Base-by-base conservation (phyloP, 2,888 invertebrate genomes). In the Catocala sponsa region DNA sequence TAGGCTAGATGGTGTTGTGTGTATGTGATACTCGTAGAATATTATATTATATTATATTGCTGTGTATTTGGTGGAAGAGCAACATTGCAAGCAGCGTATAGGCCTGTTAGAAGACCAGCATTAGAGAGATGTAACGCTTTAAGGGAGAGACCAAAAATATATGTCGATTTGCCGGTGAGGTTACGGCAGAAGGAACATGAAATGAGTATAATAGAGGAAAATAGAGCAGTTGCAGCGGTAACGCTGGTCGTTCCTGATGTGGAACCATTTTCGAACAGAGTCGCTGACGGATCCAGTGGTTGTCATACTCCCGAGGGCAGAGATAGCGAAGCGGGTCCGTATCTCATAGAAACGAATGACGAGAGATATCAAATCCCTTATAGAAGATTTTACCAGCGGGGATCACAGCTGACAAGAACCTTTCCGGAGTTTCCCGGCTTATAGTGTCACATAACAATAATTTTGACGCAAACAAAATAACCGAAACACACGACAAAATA, bases 131-230 rank as follows among this genome's bases (percentile, higher is more conserved):
- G 92, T 65, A 94, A 95, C 73, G 94, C 95, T 66, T 88, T 94
- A 59, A 85, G 92, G 65, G 94, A 94, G 64, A 85, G 95, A 69
- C 95, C 95, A 32, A 94, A 91, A 74, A 86, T 96, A 46, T 96
- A 96, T 81, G 94, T 90, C 68, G 95, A 96, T 79, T 96, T 96
- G 4, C 96, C 96, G 0, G 92, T 96, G 15, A 96, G 96, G 96
- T 79, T 95, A 52, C 90, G 95, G 0, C 95, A 96, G 80, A 89
- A 80, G 63, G 92, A 91, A 64, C 88, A 86, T 0, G 92, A 91
- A 67, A 75, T 79, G 25, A 84, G 82, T 4, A 83, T 80, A 0
- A 76, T 74, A 10, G 89, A 90, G 35, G 86, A 84, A 15, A 86
- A 76, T 42, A 85, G 76, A 57, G 82, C 78, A 1, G 80, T 82